Evolutionary conservation across 2,113 vertebrate species (phyloP).

Genomic region (Pteruthius melanotis): DNA sequence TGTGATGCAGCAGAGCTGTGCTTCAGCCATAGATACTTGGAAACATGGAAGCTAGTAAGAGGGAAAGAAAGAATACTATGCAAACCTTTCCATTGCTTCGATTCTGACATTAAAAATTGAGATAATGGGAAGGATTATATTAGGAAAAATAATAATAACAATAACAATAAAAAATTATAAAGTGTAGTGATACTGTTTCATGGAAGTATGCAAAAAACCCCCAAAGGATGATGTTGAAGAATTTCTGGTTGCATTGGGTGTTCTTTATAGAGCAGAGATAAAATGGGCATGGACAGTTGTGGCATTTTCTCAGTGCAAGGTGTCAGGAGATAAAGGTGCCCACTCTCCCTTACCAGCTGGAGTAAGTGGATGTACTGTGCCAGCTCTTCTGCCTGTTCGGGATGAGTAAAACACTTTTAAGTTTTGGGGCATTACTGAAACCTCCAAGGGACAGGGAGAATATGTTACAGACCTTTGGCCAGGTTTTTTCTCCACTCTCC

Average conservation of each 20-base stretch:
- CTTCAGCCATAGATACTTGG: slow-evolving; percentile 5
- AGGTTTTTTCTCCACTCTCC: background rate
- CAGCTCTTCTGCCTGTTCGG: background rate
- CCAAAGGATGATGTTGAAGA: background rate
- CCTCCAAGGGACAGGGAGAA: background rate
- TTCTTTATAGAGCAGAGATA: background rate
- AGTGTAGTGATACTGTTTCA: background rate
- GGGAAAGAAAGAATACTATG: background rate
- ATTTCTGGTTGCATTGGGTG: background rate
- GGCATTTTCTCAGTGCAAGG: background rate
- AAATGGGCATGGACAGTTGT: background rate
- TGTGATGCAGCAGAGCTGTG: slow-evolving; percentile 43
- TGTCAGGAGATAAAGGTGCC: background rate
- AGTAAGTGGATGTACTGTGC: background rate
- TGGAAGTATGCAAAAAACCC: background rate
- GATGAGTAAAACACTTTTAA: background rate
- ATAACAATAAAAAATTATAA: background rate
- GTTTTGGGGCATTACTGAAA: background rate
- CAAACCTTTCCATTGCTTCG: slow-evolving; percentile 38
- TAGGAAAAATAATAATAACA: background rate
- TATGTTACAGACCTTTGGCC: background rate
- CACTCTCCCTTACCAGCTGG: background rate
- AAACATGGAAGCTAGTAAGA: slow-evolving; percentile 47
- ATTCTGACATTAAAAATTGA: slow-evolving; percentile 42
- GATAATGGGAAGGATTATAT: background rate